These are phyloP conservation scores for Neria commutata DNA, from an alignment of 2,888 invertebrate species.

Conservation along the genomic window DNA sequence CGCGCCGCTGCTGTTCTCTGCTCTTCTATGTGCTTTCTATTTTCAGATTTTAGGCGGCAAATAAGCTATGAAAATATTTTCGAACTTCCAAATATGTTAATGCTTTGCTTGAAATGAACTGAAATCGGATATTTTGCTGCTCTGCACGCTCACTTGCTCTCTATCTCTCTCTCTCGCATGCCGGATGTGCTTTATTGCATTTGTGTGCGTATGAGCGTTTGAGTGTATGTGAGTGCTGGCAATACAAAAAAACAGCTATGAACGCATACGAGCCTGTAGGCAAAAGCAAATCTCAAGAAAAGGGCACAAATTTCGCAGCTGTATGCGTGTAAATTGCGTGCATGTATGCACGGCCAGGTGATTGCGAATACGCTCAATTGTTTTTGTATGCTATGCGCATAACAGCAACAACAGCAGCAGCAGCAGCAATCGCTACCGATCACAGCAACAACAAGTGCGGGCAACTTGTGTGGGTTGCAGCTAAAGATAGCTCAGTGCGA, in stretches of 20 bases:
- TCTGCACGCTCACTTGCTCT: background rate
- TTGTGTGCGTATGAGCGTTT: too few relatives aligned
- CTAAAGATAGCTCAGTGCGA: conserved; percentile 50
- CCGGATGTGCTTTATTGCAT: background rate
- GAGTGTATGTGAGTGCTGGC: conserved; percentile 6
- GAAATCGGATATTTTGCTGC: conserved; percentile 38
- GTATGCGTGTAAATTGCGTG: too few relatives aligned
- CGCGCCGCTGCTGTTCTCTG: too few relatives aligned
- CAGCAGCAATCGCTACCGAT: background rate
- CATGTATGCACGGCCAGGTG: too few relatives aligned
- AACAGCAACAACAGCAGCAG: conserved; percentile 22
- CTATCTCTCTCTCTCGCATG: background rate
- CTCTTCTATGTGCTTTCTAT: background rate
- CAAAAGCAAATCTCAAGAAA: too few relatives aligned
- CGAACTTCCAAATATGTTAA: conserved; percentile 40
- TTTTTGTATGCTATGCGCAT: conserved; percentile 1
- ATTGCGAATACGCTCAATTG: too few relatives aligned
- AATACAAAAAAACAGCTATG: background rate
- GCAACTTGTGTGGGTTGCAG: conserved; percentile 45
- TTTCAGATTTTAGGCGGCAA: too few relatives aligned
- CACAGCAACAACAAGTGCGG: conserved; percentile 40
- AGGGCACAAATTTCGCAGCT: too few relatives aligned
- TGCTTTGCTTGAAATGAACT: conserved; percentile 13
- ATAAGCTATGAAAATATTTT: conserved; percentile 25
- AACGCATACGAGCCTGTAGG: background rate